Conservation (phyloP, 1,140 invertebrate species). For the Hylaeus anthracinus region DNA sequence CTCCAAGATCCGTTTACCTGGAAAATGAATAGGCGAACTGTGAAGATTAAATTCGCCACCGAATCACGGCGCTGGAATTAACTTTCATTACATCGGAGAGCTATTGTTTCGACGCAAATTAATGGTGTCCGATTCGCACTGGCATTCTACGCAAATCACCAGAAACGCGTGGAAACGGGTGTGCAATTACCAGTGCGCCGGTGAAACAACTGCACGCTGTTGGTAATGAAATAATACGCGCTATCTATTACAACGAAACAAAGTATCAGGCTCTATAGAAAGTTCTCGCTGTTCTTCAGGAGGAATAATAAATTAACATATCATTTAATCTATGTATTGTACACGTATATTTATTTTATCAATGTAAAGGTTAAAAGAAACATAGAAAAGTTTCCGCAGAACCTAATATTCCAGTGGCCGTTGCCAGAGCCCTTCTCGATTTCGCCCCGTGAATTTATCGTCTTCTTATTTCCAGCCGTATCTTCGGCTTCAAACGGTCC, state of each 20-base stretch:
- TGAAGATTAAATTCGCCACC: conserved; percentile 16
- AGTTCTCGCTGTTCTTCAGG: too few species aligned
- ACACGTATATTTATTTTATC: too few species aligned
- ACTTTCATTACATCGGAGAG: neutral
- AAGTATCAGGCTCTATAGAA: too few species aligned
- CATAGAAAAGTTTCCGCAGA: too few species aligned
- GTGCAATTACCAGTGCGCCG: neutral
- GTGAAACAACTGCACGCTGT: neutral
- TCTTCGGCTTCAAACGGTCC: too few species aligned
- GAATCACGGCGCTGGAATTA: conserved; percentile 11
- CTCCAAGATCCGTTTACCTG: conserved; percentile 93
- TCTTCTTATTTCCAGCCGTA: neutral
- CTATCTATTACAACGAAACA: too few species aligned
- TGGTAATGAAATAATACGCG: neutral
- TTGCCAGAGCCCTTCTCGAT: too few species aligned
- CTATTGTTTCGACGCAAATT: neutral
- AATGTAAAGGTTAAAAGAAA: too few species aligned
- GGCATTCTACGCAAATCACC: neutral
- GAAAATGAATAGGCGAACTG: conserved; percentile 73
- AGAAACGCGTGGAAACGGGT: neutral
- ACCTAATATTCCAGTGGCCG: too few species aligned
- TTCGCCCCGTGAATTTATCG: too few species aligned
- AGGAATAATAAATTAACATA: too few species aligned
- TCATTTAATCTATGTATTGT: too few species aligned
- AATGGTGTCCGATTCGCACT: neutral